Evolutionary conservation across 2,888 invertebrate species (phyloP), one percentile per base, ranked within the genome.

Genomic region (Muscina levida): DNA sequence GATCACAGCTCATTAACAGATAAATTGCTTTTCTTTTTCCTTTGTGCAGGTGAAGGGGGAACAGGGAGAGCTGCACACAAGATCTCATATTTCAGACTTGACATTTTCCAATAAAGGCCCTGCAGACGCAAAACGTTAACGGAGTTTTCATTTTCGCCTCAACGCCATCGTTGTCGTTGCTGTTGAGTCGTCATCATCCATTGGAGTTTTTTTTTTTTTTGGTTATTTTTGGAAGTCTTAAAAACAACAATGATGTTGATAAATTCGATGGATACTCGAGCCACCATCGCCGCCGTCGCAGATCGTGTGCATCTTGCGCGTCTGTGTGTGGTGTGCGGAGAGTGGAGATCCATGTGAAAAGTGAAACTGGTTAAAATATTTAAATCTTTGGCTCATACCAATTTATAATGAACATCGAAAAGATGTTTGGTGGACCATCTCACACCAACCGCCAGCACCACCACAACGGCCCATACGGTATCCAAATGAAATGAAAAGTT

Each of bases 1-100:
- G 74, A 81, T 74, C 73, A 67, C 74, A 77, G 72, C 81, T 81
- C 81, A 81, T 81, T 81, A 81, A 74, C 71, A 77, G 68, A 81
- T 81, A 77, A 81, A 81, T 81, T 81, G 59, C 15, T 81, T 67
- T 53, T 59, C 53, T 71, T 3, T 31, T 8, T 3, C 8, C 8
- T 31, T 31, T 31, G 31, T 3, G 31, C 8, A 56, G 42, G 22
- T 51, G 15, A 22, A 42, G 44, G 31, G 31, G 67, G 48, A 51
- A 48, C 31, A 51, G 31, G 65, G 24, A 24, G 22, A 19, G n/a
- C 56, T 46, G 15, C 5, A 66, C 10, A 37, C 42, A 31, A 70
- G 42, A 59, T 42, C 74, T 74, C 73, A 81, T 77, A 74, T 81
- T 75, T 81, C 68, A 81, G 77, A 44, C 74, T 81, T 77, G 81